Evolutionary conservation across 2,888 invertebrate genomes (phyloP).

Genomic region (Meiosimyza decipiens): DNA sequence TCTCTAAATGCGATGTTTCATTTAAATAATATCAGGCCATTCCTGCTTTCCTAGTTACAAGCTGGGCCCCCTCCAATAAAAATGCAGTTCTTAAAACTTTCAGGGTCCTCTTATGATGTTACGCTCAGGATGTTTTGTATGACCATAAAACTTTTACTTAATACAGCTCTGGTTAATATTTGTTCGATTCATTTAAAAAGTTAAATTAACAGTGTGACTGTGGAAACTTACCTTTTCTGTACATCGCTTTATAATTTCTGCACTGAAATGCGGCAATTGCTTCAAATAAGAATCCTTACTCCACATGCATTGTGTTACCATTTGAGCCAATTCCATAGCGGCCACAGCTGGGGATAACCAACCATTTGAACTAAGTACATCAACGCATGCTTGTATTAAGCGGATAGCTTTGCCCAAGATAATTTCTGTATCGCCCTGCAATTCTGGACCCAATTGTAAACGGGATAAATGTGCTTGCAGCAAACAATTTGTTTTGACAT

Average conservation of each 20-base stretch:
- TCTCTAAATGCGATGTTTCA: too few relatives aligned
- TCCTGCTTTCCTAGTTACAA: too few relatives aligned
- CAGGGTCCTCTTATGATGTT: too few relatives aligned
- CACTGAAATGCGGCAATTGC: constrained; percentile 94
- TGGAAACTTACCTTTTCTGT: constrained; percentile 75
- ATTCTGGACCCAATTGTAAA: constrained; percentile 92
- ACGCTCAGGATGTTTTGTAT: too few relatives aligned
- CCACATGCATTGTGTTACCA: constrained; percentile 99
- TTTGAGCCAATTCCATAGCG: constrained; percentile 99
- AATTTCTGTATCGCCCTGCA: constrained; percentile 94
- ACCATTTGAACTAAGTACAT: constrained; percentile 93
- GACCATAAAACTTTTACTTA: too few relatives aligned
- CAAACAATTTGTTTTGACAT: constrained; percentile 94
- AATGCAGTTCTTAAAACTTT: too few relatives aligned
- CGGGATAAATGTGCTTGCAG: constrained; percentile 96
- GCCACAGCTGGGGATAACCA: constrained; percentile 99
- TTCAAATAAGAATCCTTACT: constrained; percentile 97
- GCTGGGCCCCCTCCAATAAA: too few relatives aligned
- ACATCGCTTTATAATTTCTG: constrained; percentile 89
- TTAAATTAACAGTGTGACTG: too few relatives aligned
- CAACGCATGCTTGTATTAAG: constrained; percentile 95
- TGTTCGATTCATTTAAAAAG: too few relatives aligned
- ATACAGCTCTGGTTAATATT: too few relatives aligned
- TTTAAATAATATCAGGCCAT: too few relatives aligned
- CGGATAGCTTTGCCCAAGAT: constrained; percentile 87